phyloP scores from a whole-genome alignment of 2,113 vertebrate genomes.

The Mustelus asterias region DNA sequence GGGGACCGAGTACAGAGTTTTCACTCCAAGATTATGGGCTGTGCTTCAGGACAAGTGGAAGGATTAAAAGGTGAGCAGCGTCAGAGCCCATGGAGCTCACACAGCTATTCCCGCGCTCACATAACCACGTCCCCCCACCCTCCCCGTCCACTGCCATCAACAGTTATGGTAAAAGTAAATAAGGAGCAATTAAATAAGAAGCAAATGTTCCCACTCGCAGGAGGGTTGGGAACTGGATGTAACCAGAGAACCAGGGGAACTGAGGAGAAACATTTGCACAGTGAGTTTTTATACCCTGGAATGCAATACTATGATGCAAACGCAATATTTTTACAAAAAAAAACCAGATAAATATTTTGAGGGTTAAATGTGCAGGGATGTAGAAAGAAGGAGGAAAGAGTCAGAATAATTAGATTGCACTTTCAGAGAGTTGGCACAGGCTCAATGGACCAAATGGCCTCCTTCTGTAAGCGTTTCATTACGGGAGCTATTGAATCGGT shows the following conservation, averaged over 20 bases:
- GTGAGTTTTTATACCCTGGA: not conserved
- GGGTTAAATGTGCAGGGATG: not conserved
- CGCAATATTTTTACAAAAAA: not conserved
- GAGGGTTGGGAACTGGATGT: not conserved
- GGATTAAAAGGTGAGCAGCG: no score
- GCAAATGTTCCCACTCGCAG: not conserved
- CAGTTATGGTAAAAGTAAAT: not conserved
- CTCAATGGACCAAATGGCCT: not conserved
- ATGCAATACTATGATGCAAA: not conserved
- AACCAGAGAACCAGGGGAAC: not conserved
- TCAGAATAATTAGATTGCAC: not conserved
- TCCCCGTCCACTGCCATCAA: not conserved
- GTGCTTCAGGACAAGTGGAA: no score
- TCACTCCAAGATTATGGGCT: no score
- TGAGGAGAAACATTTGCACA: not conserved
- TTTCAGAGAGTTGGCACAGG: not conserved
- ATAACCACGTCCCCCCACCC: no score
- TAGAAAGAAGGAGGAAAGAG: not conserved
- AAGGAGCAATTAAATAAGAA: not conserved
- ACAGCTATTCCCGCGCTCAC: no score
- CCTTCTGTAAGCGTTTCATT: not conserved
- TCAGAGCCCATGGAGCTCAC: no score
- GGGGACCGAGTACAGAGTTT: no score
- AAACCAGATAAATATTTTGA: not conserved
- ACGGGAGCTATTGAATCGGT: not conserved